phyloP scores from a whole-genome alignment of 2,113 vertebrate species.

The Tragelaphus scriptus region DNA sequence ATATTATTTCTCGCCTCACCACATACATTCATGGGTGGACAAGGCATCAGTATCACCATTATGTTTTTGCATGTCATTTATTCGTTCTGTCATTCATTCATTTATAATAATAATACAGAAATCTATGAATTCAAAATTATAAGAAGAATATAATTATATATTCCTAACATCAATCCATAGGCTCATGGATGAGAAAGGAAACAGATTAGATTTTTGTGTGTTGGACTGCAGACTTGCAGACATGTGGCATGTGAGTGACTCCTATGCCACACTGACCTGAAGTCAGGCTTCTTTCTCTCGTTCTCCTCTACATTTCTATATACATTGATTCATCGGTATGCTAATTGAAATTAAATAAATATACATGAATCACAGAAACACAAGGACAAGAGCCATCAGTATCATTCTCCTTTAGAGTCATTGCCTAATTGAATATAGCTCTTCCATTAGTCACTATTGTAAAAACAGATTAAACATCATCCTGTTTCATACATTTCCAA shows the following conservation, averaged over 20 bases:
- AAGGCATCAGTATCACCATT: neutral
- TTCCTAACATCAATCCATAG: neutral
- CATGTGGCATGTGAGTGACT: neutral
- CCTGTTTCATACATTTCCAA: neutral
- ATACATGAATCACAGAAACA: neutral
- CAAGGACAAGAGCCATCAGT: neutral
- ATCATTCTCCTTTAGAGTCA: neutral
- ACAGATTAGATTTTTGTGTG: neutral
- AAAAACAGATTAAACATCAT: neutral
- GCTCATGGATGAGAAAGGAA: neutral
- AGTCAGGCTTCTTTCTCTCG: neutral
- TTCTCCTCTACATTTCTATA: neutral
- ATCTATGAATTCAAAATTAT: neutral
- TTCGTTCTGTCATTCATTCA: neutral
- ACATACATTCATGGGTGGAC: neutral
- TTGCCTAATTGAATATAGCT: neutral
- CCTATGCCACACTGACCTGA: accelerated
- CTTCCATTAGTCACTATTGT: neutral
- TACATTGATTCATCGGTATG: neutral
- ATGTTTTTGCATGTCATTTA: neutral
- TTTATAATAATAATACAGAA: neutral
- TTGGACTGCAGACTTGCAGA: neutral
- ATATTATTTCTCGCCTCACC: neutral
- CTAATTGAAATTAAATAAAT: neutral
- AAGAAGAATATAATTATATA: neutral